Conservation (phyloP, 92 coral and sea anemone species). For the Anthopleura xanthogrammica region DNA sequence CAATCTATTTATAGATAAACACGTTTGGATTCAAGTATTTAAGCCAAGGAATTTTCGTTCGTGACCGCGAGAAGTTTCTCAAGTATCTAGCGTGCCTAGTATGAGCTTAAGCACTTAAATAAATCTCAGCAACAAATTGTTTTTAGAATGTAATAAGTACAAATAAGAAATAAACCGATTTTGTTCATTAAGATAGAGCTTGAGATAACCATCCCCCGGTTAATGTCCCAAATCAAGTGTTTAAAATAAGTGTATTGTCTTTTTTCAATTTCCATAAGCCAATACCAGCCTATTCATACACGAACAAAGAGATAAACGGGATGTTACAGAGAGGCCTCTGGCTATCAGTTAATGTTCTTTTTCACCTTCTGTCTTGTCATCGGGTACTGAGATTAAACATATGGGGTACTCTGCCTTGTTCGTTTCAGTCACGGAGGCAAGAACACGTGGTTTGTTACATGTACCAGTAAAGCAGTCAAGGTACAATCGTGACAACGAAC, state of each 20-base stretch:
- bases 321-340: neutral
- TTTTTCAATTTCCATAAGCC: neutral
- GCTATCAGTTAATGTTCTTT: neutral
- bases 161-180: neutral
- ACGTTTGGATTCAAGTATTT: neutral
- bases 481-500: neutral
- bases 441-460: neutral
- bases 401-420: neutral
- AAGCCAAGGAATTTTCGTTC: neutral
- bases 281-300: conserved; percentile 1
- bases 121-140: neutral
- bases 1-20: neutral
- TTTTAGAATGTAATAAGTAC: neutral
- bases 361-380: neutral
- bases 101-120: neutral
- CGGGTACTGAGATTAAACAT: neutral
- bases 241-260: neutral
- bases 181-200: neutral
- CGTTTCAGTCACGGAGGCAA: neutral
- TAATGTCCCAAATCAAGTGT: neutral
- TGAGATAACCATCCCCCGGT: neutral
- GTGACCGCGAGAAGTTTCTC: neutral
- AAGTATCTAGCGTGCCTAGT: conserved; percentile 2
- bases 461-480: neutral
- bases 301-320: neutral